A percentile compares a stretch with the other conserved stretches of the same genome.
phyloP scores from a whole-genome alignment of 2,797 vertebrate genomes.

The Mionectes olivaceus region DNA sequence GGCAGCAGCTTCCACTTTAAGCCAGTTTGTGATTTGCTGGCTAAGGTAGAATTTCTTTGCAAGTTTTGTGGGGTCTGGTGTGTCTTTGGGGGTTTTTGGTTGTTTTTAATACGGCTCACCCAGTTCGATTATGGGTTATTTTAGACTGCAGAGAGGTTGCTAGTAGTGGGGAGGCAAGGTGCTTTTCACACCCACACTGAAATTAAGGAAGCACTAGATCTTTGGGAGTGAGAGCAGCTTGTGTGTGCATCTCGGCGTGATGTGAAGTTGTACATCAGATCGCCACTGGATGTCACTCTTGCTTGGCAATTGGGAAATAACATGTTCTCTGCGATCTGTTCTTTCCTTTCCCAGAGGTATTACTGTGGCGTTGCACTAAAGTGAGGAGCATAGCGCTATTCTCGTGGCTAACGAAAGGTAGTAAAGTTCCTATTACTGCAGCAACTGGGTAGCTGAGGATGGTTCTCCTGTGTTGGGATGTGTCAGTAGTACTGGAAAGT shows the following conservation, averaged over 20 bases:
- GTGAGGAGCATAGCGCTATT: not conserved
- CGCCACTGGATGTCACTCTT: conserved; percentile 59
- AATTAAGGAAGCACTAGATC: not conserved
- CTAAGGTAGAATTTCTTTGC: not conserved
- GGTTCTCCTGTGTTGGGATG: not conserved
- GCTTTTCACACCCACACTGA: rapidly evolving
- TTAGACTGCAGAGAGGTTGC: not conserved
- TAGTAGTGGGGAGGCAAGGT: not conserved
- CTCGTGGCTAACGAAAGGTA: not conserved
- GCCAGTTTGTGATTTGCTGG: not conserved
- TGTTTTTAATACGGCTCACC: not conserved
- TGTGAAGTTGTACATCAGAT: not conserved
- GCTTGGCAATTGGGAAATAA: not conserved
- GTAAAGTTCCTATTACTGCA: not conserved
- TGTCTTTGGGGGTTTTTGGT: not conserved
- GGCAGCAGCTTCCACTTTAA: not conserved
- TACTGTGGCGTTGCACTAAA: not conserved
- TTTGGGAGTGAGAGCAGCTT: not conserved
- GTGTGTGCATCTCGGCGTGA: not conserved
- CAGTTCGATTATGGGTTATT: not conserved
- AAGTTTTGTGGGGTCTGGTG: not conserved
- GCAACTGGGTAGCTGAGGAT: not conserved
- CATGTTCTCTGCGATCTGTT: rapidly evolving
- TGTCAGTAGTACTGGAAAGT: not conserved
- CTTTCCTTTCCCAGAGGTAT: not conserved